These are phyloP conservation scores for Boloria euphrosyne DNA, from an alignment of 2,888 invertebrate genomes.

Conservation along the genomic window DNA sequence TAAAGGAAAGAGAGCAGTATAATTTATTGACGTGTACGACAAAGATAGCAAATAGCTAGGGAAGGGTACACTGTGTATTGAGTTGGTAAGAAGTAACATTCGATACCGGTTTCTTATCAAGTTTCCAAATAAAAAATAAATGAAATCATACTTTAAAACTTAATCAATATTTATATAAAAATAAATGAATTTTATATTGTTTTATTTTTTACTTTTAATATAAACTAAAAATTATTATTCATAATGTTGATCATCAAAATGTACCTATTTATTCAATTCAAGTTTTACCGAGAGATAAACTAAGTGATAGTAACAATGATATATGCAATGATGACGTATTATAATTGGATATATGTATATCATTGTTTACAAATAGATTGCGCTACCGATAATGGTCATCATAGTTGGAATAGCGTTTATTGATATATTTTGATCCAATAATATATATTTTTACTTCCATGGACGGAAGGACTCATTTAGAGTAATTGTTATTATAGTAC, in stretches of 20 bases:
- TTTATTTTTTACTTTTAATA: too few relatives aligned
- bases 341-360: too few relatives aligned
- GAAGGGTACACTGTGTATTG: constrained; percentile 44
- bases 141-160: constrained; percentile 15
- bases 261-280: too few relatives aligned
- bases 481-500: constrained; percentile 32
- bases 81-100: constrained; percentile 41
- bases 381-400: too few relatives aligned
- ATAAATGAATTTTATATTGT: neutral
- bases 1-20: constrained; percentile 50
- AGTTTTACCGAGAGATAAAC: too few relatives aligned
- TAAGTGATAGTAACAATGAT: too few relatives aligned
- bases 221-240: neutral
- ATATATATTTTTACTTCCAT: neutral
- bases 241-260: neutral
- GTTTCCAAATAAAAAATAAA: constrained; percentile 26
- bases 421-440: neutral
- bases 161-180: neutral
- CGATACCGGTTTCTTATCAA: constrained; percentile 57
- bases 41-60: constrained; percentile 52
- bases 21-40: constrained; percentile 44
- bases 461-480: constrained; percentile 11
- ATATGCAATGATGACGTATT: too few relatives aligned
- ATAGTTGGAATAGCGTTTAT: too few relatives aligned
- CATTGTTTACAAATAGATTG: too few relatives aligned